Conservation (phyloP, 2,888 invertebrate genomes). For the Apamea crenata region DNA sequence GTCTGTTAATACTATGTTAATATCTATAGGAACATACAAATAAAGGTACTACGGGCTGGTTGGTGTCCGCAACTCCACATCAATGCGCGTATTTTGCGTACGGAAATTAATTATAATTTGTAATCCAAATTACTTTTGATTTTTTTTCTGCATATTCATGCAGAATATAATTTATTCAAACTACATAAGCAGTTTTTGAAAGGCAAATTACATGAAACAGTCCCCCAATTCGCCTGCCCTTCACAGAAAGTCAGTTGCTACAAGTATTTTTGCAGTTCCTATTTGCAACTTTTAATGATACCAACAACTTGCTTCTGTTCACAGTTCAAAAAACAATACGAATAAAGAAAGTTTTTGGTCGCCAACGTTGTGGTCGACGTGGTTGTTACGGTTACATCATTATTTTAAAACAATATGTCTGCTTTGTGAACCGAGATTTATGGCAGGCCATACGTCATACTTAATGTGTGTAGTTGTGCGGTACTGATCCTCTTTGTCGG, state of each 20-base stretch:
- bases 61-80: too few species aligned
- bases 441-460: not conserved
- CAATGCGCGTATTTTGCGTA: too few species aligned
- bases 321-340: conserved; percentile 36
- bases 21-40: too few species aligned
- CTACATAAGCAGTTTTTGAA: not conserved
- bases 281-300: not conserved
- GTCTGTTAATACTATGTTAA: too few species aligned
- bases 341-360: conserved; percentile 38
- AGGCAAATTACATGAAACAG: not conserved
- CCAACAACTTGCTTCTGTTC: not conserved
- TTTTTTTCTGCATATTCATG: not conserved
- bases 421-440: not conserved
- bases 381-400: conserved; percentile 43
- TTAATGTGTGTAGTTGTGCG: not conserved
- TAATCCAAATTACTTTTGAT: too few species aligned
- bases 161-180: not conserved
- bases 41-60: too few species aligned
- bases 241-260: not conserved
- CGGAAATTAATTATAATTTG: too few species aligned
- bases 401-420: conserved; percentile 38
- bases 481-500: not conserved
- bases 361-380: conserved; percentile 17
- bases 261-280: not conserved
- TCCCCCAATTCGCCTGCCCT: not conserved